Percentiles rank a stretch among this genome's conserved stretches.
phyloP scores from a whole-genome alignment of 2,113 vertebrate genomes.

The Forbesichthys agassizii region DNA sequence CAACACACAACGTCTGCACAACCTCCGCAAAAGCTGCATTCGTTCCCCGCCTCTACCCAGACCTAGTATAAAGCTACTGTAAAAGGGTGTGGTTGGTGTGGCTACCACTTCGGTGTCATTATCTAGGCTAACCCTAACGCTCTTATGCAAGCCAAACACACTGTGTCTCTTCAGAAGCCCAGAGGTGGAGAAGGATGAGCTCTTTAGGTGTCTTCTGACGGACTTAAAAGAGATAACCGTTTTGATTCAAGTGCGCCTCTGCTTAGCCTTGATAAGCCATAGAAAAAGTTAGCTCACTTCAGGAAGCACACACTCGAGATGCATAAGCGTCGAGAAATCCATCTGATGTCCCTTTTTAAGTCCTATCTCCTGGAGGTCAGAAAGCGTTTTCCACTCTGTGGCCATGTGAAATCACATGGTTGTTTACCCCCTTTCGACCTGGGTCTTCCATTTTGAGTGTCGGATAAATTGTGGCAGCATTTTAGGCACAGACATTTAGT shows the following conservation, averaged over 20 bases:
- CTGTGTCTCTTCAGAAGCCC: neutral
- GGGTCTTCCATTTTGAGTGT: conserved; percentile 53
- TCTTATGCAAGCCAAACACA: conserved; percentile 45
- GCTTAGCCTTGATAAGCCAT: conserved; percentile 51
- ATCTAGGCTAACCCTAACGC: conserved; percentile 14
- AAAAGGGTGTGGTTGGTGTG: neutral
- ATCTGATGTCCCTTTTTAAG: neutral
- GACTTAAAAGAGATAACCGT: neutral
- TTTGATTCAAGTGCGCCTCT: neutral
- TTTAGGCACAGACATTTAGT: conserved; percentile 26
- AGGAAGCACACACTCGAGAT: neutral
- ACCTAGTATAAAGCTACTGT: too few relatives aligned
- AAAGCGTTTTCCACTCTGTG: neutral
- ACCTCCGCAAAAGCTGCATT: neutral
- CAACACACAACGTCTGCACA: neutral
- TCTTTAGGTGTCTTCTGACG: conserved; percentile 1
- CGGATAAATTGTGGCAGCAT: conserved; percentile 33
- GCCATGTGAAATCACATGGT: neutral
- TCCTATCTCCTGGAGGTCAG: neutral
- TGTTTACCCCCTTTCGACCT: conserved; percentile 18
- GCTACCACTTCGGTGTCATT: neutral
- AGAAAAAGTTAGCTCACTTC: conserved; percentile 16
- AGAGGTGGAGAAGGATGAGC: conserved; percentile 13
- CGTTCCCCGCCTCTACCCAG: too few relatives aligned
- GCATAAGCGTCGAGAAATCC: neutral